Conservation (phyloP, 2,888 invertebrate genomes). For the Epiblema foenella region DNA sequence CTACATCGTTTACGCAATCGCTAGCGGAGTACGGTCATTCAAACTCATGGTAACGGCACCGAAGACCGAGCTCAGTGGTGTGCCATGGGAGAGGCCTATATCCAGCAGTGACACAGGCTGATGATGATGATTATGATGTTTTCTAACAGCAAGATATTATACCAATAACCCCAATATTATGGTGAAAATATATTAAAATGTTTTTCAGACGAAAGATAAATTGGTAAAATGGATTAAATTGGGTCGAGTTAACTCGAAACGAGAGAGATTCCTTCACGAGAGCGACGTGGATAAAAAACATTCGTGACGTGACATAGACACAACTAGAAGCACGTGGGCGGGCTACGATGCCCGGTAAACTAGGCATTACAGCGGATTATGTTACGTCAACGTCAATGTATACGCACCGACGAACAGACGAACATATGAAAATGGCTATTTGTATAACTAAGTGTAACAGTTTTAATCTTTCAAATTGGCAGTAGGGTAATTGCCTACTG, state of each 20-base stretch:
- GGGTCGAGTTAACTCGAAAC: slow-evolving; percentile 63
- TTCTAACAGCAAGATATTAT: background rate
- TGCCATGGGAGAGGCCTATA: no score
- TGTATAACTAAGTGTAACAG: background rate
- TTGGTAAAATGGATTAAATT: slow-evolving; percentile 56
- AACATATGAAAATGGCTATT: slow-evolving; percentile 1
- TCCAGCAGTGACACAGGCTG: no score
- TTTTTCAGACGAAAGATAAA: slow-evolving; percentile 37
- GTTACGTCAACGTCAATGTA: slow-evolving; percentile 30
- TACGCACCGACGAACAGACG: no score
- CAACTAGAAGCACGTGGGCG: slow-evolving; percentile 63
- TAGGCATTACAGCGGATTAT: slow-evolving; percentile 34
- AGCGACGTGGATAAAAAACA: slow-evolving; percentile 58
- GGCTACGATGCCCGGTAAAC: slow-evolving; percentile 51
- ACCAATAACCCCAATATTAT: slow-evolving; percentile 7
- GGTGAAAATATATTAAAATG: slow-evolving; percentile 23
- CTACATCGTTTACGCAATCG: no score
- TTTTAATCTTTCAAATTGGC: background rate
- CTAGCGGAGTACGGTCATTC: no score
- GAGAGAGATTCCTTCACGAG: slow-evolving; percentile 57
- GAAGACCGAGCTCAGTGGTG: no score
- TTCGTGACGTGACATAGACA: slow-evolving; percentile 69
- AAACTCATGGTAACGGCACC: no score
- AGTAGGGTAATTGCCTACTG: background rate
- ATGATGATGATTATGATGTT: no score